These are phyloP conservation scores for Myotis yumanensis DNA, from an alignment of 2,113 vertebrate species.

Conservation along the genomic window DNA sequence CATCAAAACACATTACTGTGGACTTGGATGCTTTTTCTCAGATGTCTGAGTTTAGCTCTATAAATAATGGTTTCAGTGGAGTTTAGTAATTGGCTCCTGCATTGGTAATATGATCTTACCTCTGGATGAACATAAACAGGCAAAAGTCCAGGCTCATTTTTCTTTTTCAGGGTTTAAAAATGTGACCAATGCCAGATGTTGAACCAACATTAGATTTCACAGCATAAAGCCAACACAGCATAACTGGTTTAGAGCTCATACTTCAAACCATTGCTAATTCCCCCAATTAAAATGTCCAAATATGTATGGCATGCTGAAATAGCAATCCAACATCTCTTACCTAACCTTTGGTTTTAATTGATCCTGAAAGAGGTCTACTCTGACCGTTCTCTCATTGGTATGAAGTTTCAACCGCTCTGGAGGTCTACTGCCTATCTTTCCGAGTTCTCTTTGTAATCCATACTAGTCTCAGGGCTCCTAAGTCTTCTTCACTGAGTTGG, in stretches of 20 bases:
- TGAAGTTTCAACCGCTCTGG: not conserved
- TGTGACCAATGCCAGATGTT: slow-evolving; percentile 16
- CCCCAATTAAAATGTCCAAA: not conserved
- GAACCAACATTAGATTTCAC: slow-evolving; percentile 25
- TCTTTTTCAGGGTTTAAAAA: slow-evolving; percentile 41
- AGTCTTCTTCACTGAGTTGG: not conserved
- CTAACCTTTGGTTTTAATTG: slow-evolving; percentile 29
- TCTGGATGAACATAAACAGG: slow-evolving; percentile 25
- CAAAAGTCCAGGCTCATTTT: slow-evolving; percentile 22
- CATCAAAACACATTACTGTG: slow-evolving; percentile 15
- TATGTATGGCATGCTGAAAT: not conserved
- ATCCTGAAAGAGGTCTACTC: not conserved
- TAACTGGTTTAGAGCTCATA: slow-evolving; percentile 17
- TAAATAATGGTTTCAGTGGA: slow-evolving; percentile 16
- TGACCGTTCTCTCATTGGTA: not conserved
- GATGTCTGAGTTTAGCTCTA: slow-evolving; percentile 32
- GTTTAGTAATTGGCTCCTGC: slow-evolving; percentile 37
- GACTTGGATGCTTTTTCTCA: not conserved
- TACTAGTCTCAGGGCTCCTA: not conserved
- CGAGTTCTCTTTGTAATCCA: not conserved
- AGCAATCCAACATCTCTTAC: not conserved
- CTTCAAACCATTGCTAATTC: slow-evolving; percentile 25
- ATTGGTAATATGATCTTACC: slow-evolving; percentile 32
- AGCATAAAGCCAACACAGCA: not conserved
- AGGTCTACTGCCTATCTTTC: not conserved